Evolutionary conservation across 2,797 vertebrate genomes (phyloP).

Genomic region (Remorina albescens): DNA sequence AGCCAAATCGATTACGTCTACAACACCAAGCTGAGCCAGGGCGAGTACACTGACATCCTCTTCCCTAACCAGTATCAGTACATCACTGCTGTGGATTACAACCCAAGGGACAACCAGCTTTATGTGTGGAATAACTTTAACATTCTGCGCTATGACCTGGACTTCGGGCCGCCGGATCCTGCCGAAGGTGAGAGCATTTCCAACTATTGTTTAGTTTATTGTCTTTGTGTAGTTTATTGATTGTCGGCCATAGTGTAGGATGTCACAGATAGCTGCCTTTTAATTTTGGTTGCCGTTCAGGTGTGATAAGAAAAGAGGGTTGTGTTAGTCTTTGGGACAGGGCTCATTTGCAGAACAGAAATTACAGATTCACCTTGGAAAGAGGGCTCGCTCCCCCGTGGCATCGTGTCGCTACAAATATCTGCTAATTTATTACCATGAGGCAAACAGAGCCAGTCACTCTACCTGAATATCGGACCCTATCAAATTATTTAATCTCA

Average conservation of each 20-base stretch:
- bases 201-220: slow-evolving; percentile 16
- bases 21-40: slow-evolving; percentile 93
- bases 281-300: slow-evolving; percentile 77
- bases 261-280: slow-evolving; percentile 77
- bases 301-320: slow-evolving; percentile 68
- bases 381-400: slow-evolving; percentile 63
- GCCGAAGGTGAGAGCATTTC: slow-evolving; percentile 90
- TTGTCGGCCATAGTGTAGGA: slow-evolving; percentile 53
- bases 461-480: slow-evolving; percentile 69
- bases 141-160: slow-evolving; percentile 95
- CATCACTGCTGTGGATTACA: slow-evolving; percentile 99
- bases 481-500: slow-evolving; percentile 79
- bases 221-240: slow-evolving; percentile 46
- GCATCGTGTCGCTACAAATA: slow-evolving; percentile 41
- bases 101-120: slow-evolving; percentile 97
- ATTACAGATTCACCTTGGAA: slow-evolving; percentile 78
- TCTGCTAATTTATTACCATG: slow-evolving; percentile 73
- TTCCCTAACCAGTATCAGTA: slow-evolving; percentile 99
- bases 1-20: slow-evolving; percentile 96
- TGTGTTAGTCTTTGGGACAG: slow-evolving; percentile 73
- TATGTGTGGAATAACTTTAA: slow-evolving; percentile 99
- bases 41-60: slow-evolving; percentile 91
- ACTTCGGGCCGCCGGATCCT: slow-evolving; percentile 95
- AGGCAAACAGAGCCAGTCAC: slow-evolving; percentile 56
- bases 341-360: slow-evolving; percentile 80